Percentiles rank a stretch among this genome's conserved stretches.
Evolutionary conservation across 2,113 vertebrate species (phyloP).

Genomic region (Synodontis membranacea): DNA sequence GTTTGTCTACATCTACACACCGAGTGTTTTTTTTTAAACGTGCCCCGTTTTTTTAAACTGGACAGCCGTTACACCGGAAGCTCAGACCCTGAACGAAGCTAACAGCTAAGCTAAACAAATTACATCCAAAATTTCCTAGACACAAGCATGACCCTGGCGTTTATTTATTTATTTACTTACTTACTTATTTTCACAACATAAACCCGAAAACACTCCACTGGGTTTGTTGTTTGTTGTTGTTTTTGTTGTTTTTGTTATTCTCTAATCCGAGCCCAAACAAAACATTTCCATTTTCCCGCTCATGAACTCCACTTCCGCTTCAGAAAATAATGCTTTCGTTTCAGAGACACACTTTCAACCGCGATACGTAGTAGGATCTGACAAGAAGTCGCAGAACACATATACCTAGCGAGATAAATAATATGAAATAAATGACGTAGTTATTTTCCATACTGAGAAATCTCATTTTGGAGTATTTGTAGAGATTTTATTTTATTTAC

Average conservation of each 20-base stretch:
- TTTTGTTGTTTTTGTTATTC: background rate
- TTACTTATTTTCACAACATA: background rate
- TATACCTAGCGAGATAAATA: too few species aligned
- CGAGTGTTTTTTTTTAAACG: conserved; percentile 4
- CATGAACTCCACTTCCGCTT: background rate
- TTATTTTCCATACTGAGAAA: background rate
- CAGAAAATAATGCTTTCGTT: fast-evolving
- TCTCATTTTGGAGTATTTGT: background rate
- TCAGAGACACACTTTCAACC: background rate
- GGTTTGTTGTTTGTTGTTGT: too few species aligned
- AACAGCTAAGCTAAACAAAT: conserved; percentile 22
- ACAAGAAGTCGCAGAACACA: background rate
- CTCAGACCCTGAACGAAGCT: background rate
- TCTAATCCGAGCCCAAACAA: conserved; percentile 13
- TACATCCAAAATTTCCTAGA: background rate
- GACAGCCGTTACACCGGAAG: conserved; percentile 25
- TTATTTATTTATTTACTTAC: background rate
- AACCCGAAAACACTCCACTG: background rate
- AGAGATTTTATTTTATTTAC: too few species aligned
- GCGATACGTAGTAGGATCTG: background rate
- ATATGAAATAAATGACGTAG: background rate
- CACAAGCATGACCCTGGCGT: too few species aligned
- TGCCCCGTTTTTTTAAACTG: conserved; percentile 33
- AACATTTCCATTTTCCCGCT: conserved; percentile 61
- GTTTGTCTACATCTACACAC: background rate